Conservation (phyloP, 2,797 vertebrate species). For the Sylvia borin region DNA sequence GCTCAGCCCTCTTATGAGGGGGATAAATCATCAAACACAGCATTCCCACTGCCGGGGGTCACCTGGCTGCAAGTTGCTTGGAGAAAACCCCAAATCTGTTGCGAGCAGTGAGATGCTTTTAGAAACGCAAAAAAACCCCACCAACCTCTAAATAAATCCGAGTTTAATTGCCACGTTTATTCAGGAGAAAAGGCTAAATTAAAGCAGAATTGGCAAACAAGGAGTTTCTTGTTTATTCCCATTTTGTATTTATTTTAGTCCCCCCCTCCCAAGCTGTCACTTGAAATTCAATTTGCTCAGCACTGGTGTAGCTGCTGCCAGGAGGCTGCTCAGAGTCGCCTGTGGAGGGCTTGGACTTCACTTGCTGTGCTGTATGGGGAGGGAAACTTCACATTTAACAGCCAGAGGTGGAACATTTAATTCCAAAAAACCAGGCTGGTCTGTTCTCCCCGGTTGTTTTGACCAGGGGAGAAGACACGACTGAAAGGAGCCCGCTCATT, state of each 20-base stretch:
- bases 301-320: not conserved
- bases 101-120: not conserved
- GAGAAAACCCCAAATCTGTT: not conserved
- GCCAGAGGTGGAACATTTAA: not conserved
- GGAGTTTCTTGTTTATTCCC: not conserved
- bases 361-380: rapidly evolving
- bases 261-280: not conserved
- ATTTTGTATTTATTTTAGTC: not conserved
- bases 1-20: not conserved
- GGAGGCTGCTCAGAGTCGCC: not conserved
- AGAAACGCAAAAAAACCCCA: not conserved
- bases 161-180: not conserved
- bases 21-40: not conserved
- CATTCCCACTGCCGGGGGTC: not conserved
- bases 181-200: not conserved
- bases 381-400: not conserved
- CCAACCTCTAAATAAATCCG: not conserved
- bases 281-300: not conserved
- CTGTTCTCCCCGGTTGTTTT: not conserved
- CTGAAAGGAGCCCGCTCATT: not conserved
- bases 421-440: not conserved
- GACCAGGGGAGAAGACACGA: not conserved
- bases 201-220: not conserved
- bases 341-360: not conserved
- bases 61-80: not conserved